Evolutionary conservation across 2,797 vertebrate genomes (phyloP).

Genomic region (Glyptemys insculpta): DNA sequence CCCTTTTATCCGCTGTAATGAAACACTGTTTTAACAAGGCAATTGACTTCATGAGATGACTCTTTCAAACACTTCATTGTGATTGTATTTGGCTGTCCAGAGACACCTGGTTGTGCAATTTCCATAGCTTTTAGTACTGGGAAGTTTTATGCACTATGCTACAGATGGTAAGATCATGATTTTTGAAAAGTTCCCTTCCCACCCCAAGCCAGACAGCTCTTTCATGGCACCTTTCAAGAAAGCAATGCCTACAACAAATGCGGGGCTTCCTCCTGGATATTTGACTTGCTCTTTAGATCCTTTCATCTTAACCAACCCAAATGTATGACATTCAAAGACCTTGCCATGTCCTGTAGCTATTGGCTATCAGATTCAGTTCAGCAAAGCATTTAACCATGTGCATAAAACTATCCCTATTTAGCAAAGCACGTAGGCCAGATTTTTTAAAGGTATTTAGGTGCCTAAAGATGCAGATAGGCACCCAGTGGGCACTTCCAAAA

Average conservation of each 20-base stretch:
- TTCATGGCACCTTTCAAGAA: neutral
- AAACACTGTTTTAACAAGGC: neutral
- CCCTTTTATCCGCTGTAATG: neutral
- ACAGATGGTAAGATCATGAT: neutral
- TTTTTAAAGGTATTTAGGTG: too few relatives aligned
- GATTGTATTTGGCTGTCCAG: neutral
- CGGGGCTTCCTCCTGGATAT: neutral
- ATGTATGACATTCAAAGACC: neutral
- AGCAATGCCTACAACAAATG: neutral
- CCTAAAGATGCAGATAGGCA: too few relatives aligned
- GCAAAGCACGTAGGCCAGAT: rapidly evolving
- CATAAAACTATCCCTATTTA: neutral
- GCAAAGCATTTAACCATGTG: rapidly evolving
- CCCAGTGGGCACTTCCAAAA: neutral
- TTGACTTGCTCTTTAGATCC: neutral
- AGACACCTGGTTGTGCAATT: neutral
- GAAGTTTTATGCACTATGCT: neutral
- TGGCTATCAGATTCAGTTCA: neutral
- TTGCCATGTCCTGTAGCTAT: neutral
- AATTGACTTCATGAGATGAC: neutral
- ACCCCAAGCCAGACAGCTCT: neutral
- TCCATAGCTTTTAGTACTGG: neutral
- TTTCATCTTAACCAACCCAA: rapidly evolving
- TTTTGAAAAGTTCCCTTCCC: neutral
- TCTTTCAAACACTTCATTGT: constrained; percentile 11